Base-by-base conservation (phyloP, 2,113 vertebrate genomes). In the Siphamia tubifer region DNA sequence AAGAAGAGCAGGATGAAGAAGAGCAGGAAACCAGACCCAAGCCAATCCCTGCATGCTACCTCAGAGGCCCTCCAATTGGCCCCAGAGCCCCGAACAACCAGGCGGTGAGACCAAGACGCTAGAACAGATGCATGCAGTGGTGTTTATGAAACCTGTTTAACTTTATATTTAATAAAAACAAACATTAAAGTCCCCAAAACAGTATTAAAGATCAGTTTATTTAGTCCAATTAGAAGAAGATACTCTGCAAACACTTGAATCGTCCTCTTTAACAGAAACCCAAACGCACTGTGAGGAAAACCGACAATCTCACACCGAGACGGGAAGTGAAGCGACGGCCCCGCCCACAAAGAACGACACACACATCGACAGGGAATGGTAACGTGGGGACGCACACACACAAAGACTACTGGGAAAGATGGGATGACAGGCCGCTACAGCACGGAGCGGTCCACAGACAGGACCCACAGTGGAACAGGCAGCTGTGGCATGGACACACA, bases 1-100 rank as follows among this genome's bases (percentile, higher is more conserved):
- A 80, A 0, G 51, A 85, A n/a, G n/a, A n/a, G n/a, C n/a, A 84
- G 0, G 67, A 77, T 3, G 43, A 75, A 1, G 64, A 80, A 0
- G 51, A 85, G 5, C 56, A 58, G 10, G 52, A 62, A 2, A 24
- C 15, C 23, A 27, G 36, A 78, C 39, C 78, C 25, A 60, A 27
- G 25, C 61, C 64, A 12, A 69, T 81, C 7, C 11, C 39, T 30
- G 53, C 53, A 3, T 9, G 72, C 16, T 68, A 88, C 11, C 34
- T 81, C 15, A 71, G 84, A 48, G 77, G 78, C 12, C 87, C 89
- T 10, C 85, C 84, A 0, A 52, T 56, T 1, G 40, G 66, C 24
- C 44, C 64, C 25, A 66, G 58, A 45, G 16, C 16, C 47, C 47
- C 16, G 27, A 8, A 75, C 8, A 73, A 83, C 67, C 81, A 73